These are phyloP conservation scores for Graphium colonna DNA, from an alignment of 2,888 invertebrate genomes.

Conservation along the genomic window DNA sequence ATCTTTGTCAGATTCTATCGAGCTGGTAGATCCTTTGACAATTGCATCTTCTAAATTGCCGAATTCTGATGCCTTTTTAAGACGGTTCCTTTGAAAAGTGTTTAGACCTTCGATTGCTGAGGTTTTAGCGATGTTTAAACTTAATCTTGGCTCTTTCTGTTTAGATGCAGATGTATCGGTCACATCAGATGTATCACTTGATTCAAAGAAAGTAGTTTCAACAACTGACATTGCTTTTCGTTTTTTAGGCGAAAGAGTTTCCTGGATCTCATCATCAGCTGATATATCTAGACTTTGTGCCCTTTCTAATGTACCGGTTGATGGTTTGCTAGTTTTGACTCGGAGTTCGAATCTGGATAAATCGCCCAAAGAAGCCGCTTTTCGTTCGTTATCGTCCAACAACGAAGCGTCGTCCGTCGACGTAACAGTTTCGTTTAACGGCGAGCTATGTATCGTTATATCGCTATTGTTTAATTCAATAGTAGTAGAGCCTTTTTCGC, in stretches of 20 bases:
- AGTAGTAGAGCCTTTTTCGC: conserved; percentile 80
- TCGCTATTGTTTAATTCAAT: conserved; percentile 87
- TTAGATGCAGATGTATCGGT: conserved; percentile 62
- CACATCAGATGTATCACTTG: conserved; percentile 59
- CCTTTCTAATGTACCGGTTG: conserved; percentile 84
- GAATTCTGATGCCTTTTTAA: conserved; percentile 88
- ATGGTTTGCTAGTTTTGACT: conserved; percentile 63
- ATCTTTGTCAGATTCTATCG: conserved; percentile 63
- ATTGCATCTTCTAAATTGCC: conserved; percentile 89
- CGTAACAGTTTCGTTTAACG: conserved; percentile 71
- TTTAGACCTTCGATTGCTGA: conserved; percentile 83
- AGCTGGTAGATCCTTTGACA: conserved; percentile 75
- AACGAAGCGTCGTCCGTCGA: conserved; percentile 70
- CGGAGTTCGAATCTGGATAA: conserved; percentile 83
- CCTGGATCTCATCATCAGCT: conserved; percentile 69
- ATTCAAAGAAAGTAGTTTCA: conserved; percentile 67
- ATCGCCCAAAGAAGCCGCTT: conserved; percentile 90
- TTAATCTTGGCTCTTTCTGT: conserved; percentile 80
- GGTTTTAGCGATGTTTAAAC: conserved; percentile 69
- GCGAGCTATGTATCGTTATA: conserved; percentile 86
- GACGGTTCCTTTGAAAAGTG: conserved; percentile 83
- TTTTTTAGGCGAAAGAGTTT: conserved; percentile 80
- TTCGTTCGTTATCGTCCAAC: conserved; percentile 82
- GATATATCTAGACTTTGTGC: conserved; percentile 90
- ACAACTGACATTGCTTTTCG: conserved; percentile 82